phyloP scores from a whole-genome alignment of 2,888 invertebrate genomes.

The Drosophila pseudotakahashii region DNA sequence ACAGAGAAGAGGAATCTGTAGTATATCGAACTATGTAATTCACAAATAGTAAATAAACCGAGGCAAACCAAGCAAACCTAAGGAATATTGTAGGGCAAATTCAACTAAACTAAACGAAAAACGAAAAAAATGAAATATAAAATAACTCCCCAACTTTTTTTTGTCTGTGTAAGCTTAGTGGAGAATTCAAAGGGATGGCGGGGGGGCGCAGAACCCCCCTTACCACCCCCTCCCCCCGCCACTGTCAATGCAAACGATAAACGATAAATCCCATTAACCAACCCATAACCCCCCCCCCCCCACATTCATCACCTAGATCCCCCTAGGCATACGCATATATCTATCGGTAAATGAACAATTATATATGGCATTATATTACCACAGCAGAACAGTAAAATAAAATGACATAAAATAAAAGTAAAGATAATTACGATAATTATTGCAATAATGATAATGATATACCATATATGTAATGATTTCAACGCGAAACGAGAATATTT shows the following conservation, averaged over 20 bases:
- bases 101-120: slow-evolving; percentile 57
- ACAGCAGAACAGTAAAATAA: slow-evolving; percentile 52
- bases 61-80: slow-evolving; percentile 34
- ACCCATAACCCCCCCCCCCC: neutral
- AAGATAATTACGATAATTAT: slow-evolving; percentile 51
- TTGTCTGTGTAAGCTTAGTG: slow-evolving; percentile 66
- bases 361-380: slow-evolving; percentile 73
- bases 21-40: slow-evolving; percentile 73
- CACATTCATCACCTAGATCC: slow-evolving; percentile 30
- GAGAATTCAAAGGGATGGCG: slow-evolving; percentile 24
- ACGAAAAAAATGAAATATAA: slow-evolving; percentile 5
- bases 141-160: slow-evolving; percentile 50
- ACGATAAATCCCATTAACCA: no score
- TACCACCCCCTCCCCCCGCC: neutral
- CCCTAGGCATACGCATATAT: slow-evolving; percentile 58
- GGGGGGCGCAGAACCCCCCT: neutral
- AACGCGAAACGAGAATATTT: slow-evolving; percentile 54
- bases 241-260: slow-evolving; percentile 26
- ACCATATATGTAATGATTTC: slow-evolving; percentile 63
- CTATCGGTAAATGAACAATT: slow-evolving; percentile 58
- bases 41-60: slow-evolving; percentile 65
- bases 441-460: slow-evolving; percentile 58
- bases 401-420: slow-evolving; percentile 31
- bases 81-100: slow-evolving; percentile 66
- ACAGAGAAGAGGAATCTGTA: slow-evolving; percentile 61